A percentile compares a stretch with the other conserved stretches of the same genome.
phyloP scores from a whole-genome alignment of 2,113 vertebrate species.

The Pseudorasbora parva region DNA sequence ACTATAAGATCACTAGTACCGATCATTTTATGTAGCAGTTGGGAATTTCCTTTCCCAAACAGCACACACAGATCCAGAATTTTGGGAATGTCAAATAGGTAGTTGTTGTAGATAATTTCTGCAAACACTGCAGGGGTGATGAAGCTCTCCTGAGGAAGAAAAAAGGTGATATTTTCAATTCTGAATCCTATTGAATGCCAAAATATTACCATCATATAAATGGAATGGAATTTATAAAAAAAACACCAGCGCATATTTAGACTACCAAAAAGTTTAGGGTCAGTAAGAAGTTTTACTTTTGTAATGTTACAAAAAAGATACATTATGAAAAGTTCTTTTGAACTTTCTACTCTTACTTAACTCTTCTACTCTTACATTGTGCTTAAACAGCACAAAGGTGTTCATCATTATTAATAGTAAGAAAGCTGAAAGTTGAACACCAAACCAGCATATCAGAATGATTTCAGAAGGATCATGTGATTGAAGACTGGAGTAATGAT shows the following conservation, averaged over 20 bases:
- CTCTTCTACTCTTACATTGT: too few relatives aligned
- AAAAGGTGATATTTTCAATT: background rate
- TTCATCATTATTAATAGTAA: background rate
- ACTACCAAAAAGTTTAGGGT: background rate
- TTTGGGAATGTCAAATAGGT: slow-evolving; percentile 96
- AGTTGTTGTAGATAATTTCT: slow-evolving; percentile 96
- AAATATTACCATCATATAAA: background rate
- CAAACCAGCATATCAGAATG: background rate
- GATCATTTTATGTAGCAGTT: slow-evolving; percentile 94
- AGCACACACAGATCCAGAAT: slow-evolving; percentile 95
- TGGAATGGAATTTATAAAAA: background rate
- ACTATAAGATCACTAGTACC: slow-evolving; percentile 68
- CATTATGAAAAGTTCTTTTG: background rate
- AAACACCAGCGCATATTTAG: background rate
- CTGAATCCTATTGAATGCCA: background rate
- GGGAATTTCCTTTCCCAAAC: slow-evolving; percentile 91
- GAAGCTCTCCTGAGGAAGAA: slow-evolving; percentile 83
- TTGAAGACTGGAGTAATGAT: background rate
- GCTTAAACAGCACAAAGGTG: background rate
- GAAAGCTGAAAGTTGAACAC: background rate
- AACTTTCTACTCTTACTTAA: too few relatives aligned
- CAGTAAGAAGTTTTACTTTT: background rate
- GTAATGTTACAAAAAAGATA: background rate
- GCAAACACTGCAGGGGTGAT: slow-evolving; percentile 90
- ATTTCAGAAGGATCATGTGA: background rate